Conservation (phyloP, 2,797 vertebrate genomes). For the Sparus aurata region DNA sequence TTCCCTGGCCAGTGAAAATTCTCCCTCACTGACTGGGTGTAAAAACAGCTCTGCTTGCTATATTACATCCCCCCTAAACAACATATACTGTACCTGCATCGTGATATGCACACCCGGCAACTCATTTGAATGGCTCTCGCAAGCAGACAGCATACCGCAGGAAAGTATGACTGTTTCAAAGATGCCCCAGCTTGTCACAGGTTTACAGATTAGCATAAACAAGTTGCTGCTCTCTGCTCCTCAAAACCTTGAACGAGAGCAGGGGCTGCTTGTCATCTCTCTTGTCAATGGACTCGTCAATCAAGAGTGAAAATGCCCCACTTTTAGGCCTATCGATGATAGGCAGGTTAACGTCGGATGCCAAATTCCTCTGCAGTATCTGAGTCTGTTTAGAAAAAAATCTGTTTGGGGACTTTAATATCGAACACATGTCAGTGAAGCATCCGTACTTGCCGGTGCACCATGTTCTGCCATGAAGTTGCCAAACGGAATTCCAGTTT, state of each 20-base stretch:
- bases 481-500: background rate
- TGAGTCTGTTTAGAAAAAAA: slow-evolving; percentile 19
- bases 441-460: background rate
- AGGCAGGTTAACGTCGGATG: slow-evolving; percentile 31
- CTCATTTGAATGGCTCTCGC: slow-evolving; percentile 29
- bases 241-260: slow-evolving; percentile 43
- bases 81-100: slow-evolving; percentile 9
- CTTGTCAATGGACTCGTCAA: slow-evolving; percentile 60
- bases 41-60: slow-evolving; percentile 38
- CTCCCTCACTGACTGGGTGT: slow-evolving; percentile 31
- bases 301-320: slow-evolving; percentile 51
- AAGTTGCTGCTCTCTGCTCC: slow-evolving; percentile 48
- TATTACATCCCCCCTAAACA: slow-evolving; percentile 31
- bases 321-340: slow-evolving; percentile 34
- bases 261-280: slow-evolving; percentile 45
- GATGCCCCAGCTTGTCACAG: slow-evolving; percentile 37
- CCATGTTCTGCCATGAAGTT: background rate
- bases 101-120: slow-evolving; percentile 3
- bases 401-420: slow-evolving; percentile 1
- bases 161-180: slow-evolving; percentile 36
- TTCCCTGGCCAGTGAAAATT: slow-evolving; percentile 37
- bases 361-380: slow-evolving; percentile 25
- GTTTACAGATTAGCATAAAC: slow-evolving; percentile 53
- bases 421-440: slow-evolving; percentile 7
- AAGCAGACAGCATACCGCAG: slow-evolving; percentile 26